phyloP scores from a whole-genome alignment of 2,113 vertebrate genomes.

The Oncorhynchus kisutch region DNA sequence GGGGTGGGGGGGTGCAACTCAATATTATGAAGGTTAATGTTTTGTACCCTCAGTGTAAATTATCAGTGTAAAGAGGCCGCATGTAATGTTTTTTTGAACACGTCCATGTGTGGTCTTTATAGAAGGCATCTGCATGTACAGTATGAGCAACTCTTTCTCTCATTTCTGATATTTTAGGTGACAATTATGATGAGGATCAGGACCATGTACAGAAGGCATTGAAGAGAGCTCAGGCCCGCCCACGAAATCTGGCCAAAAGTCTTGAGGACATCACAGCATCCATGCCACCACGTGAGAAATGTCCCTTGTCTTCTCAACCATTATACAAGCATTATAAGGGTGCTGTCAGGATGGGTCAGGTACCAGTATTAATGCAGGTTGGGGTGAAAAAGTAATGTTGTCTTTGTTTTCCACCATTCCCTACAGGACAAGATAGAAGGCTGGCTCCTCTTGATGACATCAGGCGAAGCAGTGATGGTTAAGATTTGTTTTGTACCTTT shows the following conservation, averaged over 20 bases:
- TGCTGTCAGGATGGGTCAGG: neutral
- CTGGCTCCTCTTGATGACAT: slow-evolving; percentile 58
- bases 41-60: too few relatives aligned
- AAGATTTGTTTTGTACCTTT: slow-evolving; percentile 48
- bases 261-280: slow-evolving; percentile 85
- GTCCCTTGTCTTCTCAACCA: neutral
- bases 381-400: neutral
- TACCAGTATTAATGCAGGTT: neutral
- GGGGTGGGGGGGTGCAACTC: too few relatives aligned
- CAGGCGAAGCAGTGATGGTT: slow-evolving; percentile 84
- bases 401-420: neutral
- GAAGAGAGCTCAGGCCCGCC: slow-evolving; percentile 80
- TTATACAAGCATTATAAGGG: neutral
- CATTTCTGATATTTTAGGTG: slow-evolving; percentile 54
- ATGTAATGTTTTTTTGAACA: too few relatives aligned
- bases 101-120: too few relatives aligned
- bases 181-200: slow-evolving; percentile 65
- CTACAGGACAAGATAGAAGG: slow-evolving; percentile 56
- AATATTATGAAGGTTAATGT: too few relatives aligned
- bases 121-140: neutral
- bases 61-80: too few relatives aligned
- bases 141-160: neutral
- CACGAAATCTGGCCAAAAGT: slow-evolving; percentile 86
- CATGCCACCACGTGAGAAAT: slow-evolving; percentile 83
- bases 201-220: slow-evolving; percentile 81